These are phyloP conservation scores for Loriculus beryllinus DNA, from an alignment of 2,797 vertebrate species.

Conservation along the genomic window DNA sequence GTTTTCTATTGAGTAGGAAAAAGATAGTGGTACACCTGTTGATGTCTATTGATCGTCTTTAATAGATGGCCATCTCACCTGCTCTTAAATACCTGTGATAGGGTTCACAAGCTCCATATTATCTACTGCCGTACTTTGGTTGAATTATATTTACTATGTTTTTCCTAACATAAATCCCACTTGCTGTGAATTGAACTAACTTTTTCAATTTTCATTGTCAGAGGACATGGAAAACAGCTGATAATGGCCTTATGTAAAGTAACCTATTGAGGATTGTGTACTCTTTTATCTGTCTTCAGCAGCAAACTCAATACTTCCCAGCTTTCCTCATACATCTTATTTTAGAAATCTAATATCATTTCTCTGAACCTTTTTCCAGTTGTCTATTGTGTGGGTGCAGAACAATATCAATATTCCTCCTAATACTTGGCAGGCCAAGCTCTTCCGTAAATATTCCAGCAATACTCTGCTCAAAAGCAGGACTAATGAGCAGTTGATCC, in stretches of 20 bases:
- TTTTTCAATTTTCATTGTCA: neutral
- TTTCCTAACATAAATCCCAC: neutral
- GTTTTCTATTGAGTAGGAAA: neutral
- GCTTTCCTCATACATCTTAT: accelerated
- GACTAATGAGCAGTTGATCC: neutral
- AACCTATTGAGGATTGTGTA: neutral
- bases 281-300: neutral
- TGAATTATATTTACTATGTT: neutral
- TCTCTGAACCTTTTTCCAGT: neutral
- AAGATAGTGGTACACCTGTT: neutral
- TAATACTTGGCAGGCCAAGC: neutral
- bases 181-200: neutral
- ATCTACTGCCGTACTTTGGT: accelerated
- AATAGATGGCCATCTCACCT: neutral
- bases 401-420: neutral
- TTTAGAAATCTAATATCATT: neutral
- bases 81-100: neutral
- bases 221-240: neutral
- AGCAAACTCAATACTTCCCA: neutral
- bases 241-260: neutral
- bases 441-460: neutral
- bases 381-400: neutral
- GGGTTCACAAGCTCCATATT: neutral
- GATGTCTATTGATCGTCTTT: neutral
- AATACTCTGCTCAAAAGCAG: neutral